A percentile compares a stretch with the other conserved stretches of the same genome.
Conservation (phyloP, 30 jellyfish, hydroid and myxozoan species). For the Hydractinia echinata region DNA sequence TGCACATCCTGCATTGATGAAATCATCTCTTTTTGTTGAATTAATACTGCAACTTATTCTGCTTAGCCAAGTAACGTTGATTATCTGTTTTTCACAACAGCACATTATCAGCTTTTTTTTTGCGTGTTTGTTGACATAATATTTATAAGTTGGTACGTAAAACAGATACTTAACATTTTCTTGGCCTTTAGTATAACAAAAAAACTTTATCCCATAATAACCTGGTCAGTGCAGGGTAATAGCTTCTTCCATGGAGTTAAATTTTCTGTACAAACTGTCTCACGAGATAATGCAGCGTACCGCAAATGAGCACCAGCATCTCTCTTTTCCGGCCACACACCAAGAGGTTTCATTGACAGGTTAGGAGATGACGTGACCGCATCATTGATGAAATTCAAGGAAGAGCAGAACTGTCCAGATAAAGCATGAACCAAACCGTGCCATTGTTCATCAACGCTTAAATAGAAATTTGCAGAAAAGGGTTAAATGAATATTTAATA, state of each 20-base stretch:
- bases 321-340: slow-evolving; percentile 64
- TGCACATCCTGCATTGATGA: too few relatives aligned
- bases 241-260: slow-evolving; percentile 95
- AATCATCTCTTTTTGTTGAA: too few relatives aligned
- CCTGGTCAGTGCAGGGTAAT: slow-evolving; percentile 85
- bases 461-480: background rate
- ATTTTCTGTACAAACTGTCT: slow-evolving; percentile 90
- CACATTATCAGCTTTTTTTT: too few relatives aligned
- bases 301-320: slow-evolving; percentile 30
- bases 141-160: too few relatives aligned
- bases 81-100: too few relatives aligned
- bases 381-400: slow-evolving; percentile 61
- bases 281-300: slow-evolving; percentile 80
- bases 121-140: too few relatives aligned
- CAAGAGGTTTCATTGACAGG: slow-evolving; percentile 73
- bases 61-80: too few relatives aligned
- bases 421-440: slow-evolving; percentile 77
- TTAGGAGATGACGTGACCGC: slow-evolving; percentile 62
- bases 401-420: slow-evolving; percentile 95
- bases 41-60: too few relatives aligned
- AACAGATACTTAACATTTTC: too few relatives aligned
- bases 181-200: too few relatives aligned
- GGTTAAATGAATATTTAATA: background rate
- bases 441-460: slow-evolving; percentile 78
- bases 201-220: background rate